Evolutionary conservation across 2,113 vertebrate species (phyloP).

Genomic region (Chelonoidis abingdonii): DNA sequence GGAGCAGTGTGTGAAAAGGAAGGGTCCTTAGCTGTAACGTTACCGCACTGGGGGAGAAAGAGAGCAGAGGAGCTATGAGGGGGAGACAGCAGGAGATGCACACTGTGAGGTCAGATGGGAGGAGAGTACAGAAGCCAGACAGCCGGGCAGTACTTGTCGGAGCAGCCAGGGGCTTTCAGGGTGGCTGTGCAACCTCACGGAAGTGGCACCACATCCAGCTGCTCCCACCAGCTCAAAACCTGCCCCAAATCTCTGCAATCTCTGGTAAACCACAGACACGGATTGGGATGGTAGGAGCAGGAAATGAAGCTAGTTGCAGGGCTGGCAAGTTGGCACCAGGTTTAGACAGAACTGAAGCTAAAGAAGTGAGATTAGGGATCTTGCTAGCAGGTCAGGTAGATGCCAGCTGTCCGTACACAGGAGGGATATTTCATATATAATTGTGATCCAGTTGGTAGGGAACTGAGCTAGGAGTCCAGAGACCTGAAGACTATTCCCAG

Average conservation of each 20-base stretch:
- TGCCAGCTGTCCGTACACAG: too few species aligned
- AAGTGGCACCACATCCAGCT: background rate
- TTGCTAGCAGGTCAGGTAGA: background rate
- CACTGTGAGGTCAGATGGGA: background rate
- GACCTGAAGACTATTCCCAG: too few species aligned
- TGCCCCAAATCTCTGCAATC: background rate
- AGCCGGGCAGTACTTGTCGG: background rate
- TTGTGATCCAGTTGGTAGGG: background rate
- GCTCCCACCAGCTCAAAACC: background rate
- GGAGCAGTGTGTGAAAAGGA: background rate
- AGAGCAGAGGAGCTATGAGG: background rate
- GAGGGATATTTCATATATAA: background rate
- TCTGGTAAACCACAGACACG: accelerated
- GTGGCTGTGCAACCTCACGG: too few species aligned
- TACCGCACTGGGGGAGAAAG: too few species aligned
- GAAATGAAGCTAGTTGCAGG: background rate
- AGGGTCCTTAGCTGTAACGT: background rate
- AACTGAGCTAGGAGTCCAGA: background rate
- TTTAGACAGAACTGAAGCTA: background rate
- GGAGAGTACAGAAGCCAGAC: background rate
- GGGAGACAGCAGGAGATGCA: background rate
- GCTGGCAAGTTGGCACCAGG: background rate
- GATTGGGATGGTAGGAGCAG: background rate
- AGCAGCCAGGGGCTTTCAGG: too few species aligned
- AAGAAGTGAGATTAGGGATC: background rate